Conservation (phyloP, 2,113 vertebrate genomes). For the Odontesthes bonariensis region DNA sequence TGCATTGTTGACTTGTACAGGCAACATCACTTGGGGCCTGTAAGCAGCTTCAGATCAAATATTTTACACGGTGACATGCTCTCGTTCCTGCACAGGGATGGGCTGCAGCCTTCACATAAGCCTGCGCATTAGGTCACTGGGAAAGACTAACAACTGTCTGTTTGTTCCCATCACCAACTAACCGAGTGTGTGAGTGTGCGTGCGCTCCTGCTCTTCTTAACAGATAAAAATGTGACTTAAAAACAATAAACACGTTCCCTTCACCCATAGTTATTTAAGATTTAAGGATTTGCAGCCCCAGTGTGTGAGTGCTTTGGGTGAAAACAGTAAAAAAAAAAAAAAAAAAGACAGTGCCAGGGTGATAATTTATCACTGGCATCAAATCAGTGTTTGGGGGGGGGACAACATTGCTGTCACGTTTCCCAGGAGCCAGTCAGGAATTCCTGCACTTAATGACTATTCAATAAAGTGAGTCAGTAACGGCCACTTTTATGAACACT, state of each 20-base stretch:
- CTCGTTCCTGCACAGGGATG: slow-evolving; percentile 74
- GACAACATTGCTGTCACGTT: slow-evolving; percentile 37
- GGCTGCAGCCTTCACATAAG: slow-evolving; percentile 77
- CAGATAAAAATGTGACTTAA: slow-evolving; percentile 30
- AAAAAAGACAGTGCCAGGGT: background rate
- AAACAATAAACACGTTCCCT: slow-evolving; percentile 14
- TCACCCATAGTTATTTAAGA: background rate
- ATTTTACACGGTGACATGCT: slow-evolving; percentile 61
- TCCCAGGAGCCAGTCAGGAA: slow-evolving; percentile 33
- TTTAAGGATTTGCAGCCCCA: background rate
- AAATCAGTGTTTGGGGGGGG: background rate
- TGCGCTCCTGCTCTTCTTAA: slow-evolving; percentile 17
- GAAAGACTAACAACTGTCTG: slow-evolving; percentile 81
- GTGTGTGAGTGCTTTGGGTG: background rate
- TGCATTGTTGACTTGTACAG: slow-evolving; percentile 3
- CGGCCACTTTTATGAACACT: slow-evolving; percentile 4
- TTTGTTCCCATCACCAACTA: slow-evolving; percentile 78
- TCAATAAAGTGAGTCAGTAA: slow-evolving; percentile 22
- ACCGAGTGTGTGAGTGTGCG: slow-evolving; percentile 37
- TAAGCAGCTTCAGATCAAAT: slow-evolving; percentile 40
- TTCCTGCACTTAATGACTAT: slow-evolving; percentile 20
- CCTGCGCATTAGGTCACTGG: slow-evolving; percentile 81
- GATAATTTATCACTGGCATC: slow-evolving; percentile 20
- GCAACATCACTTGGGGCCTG: slow-evolving; percentile 9
- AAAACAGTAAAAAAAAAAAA: slow-evolving; percentile 6